These are phyloP conservation scores for Apostichopus leukothele DNA, from an alignment of 53 echinoderm and acorn worm genomes.

Conservation along the genomic window DNA sequence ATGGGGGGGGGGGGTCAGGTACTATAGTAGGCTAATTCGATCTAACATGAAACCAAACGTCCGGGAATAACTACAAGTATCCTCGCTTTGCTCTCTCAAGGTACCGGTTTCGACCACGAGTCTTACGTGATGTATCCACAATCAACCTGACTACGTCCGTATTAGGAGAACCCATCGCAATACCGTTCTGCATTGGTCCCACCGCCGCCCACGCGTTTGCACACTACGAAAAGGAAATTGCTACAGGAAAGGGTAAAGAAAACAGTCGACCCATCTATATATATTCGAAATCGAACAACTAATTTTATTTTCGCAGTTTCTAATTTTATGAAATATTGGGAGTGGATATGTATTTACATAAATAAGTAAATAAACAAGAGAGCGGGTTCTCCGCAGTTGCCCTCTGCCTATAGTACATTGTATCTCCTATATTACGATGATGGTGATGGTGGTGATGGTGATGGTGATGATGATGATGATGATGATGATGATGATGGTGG, in stretches of 20 bases:
- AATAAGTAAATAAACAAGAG: too few species aligned
- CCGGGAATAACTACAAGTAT: too few species aligned
- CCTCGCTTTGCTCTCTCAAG: background rate
- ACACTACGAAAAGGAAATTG: slow-evolving; percentile 21
- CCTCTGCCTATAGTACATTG: too few species aligned
- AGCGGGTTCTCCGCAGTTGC: too few species aligned
- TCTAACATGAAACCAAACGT: background rate
- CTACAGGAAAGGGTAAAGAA: slow-evolving; percentile 4
- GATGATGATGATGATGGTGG: background rate
- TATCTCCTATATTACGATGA: too few species aligned
- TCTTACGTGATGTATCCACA: slow-evolving; percentile 3
- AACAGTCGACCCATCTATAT: too few species aligned
- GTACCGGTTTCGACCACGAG: slow-evolving; percentile 18
- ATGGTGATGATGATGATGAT: slow-evolving; percentile 10
- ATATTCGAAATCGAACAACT: too few species aligned
- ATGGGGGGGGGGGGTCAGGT: background rate
- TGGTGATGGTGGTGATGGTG: too few species aligned
- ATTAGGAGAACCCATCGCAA: slow-evolving; percentile 6
- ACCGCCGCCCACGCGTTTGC: background rate
- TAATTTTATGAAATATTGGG: too few species aligned
- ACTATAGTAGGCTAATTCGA: background rate
- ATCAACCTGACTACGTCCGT: slow-evolving; percentile 8
- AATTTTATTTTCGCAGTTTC: too few species aligned
- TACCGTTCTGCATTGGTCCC: slow-evolving; percentile 5
- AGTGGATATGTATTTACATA: too few species aligned